phyloP scores from a whole-genome alignment of 2,888 invertebrate species.

The Latrodectus elegans region DNA sequence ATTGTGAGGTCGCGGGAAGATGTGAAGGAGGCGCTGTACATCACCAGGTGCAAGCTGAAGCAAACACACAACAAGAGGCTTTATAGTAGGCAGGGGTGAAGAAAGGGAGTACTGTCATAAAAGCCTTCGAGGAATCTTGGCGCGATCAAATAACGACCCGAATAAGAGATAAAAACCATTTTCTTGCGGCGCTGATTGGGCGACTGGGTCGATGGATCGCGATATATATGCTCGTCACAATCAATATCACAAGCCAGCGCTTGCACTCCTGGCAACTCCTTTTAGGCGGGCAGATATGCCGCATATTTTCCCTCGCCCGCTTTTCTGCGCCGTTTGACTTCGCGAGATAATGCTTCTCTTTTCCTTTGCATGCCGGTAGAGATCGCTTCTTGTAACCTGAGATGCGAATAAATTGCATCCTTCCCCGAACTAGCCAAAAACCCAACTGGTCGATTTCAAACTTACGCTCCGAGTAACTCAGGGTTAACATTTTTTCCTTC shows the following conservation, averaged over 20 bases:
- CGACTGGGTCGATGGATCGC: conserved; percentile 35
- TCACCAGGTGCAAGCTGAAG: neutral
- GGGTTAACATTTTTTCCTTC: no score
- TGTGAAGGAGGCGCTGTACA: no score
- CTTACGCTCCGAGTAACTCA: no score
- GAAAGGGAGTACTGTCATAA: conserved; percentile 24
- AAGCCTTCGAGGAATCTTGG: conserved; percentile 23
- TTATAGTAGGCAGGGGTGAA: no score
- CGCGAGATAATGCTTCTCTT: no score
- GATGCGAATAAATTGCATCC: no score
- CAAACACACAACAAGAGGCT: neutral
- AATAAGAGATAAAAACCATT: conserved; percentile 38
- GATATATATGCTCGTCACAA: conserved; percentile 36
- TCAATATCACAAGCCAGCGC: conserved; percentile 33
- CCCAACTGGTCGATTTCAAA: no score
- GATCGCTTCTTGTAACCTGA: no score
- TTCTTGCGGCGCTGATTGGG: conserved; percentile 51
- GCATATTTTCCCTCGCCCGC: conserved; percentile 12
- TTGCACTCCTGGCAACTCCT: conserved; percentile 2
- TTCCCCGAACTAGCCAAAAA: no score
- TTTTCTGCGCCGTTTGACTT: neutral
- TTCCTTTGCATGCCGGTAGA: no score
- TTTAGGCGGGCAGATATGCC: conserved; percentile 9
- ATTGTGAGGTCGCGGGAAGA: no score
- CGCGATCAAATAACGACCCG: conserved; percentile 50